Evolutionary conservation across 2,888 invertebrate genomes (phyloP).

Genomic region (Sminthurides aquaticus): DNA sequence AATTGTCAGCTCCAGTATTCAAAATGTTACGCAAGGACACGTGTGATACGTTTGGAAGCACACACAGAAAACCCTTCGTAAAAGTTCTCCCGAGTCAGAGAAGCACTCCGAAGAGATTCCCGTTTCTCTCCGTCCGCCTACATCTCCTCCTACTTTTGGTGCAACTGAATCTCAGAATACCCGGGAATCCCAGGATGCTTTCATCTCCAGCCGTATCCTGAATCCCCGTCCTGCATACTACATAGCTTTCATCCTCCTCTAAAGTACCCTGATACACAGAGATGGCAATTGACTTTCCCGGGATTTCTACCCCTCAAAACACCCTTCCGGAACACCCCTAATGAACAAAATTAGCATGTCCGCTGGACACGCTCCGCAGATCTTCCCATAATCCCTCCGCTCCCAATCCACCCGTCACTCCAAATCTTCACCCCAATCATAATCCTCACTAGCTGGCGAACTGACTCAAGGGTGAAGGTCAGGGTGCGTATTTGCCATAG

Average conservation of each 20-base stretch:
- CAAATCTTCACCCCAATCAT: neutral
- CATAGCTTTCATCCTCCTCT: constrained; percentile 1
- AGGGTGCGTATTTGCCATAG: no score
- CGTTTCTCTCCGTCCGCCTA: neutral
- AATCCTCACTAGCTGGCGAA: neutral
- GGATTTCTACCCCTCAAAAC: neutral
- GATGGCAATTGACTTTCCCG: constrained; percentile 5
- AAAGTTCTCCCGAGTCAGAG: no score
- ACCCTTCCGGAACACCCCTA: constrained; percentile 16
- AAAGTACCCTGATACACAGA: constrained; percentile 14
- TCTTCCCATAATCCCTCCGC: constrained; percentile 16
- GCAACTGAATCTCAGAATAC: neutral
- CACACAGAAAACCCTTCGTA: no score
- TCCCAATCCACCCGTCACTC: neutral
- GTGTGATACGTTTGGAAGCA: no score
- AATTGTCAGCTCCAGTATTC: neutral
- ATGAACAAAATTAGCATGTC: constrained; percentile 29
- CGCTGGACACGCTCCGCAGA: constrained; percentile 4
- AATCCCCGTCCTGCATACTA: neutral
- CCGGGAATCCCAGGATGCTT: neutral
- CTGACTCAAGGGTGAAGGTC: neutral
- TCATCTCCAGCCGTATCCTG: neutral
- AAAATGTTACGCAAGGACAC: neutral
- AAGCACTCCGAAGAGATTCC: neutral
- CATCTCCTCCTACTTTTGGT: constrained; percentile 5